A percentile compares a stretch with the other conserved stretches of the same genome.
phyloP scores from a whole-genome alignment of 1,140 invertebrate species.

The Pseudomyrmex sp. region DNA sequence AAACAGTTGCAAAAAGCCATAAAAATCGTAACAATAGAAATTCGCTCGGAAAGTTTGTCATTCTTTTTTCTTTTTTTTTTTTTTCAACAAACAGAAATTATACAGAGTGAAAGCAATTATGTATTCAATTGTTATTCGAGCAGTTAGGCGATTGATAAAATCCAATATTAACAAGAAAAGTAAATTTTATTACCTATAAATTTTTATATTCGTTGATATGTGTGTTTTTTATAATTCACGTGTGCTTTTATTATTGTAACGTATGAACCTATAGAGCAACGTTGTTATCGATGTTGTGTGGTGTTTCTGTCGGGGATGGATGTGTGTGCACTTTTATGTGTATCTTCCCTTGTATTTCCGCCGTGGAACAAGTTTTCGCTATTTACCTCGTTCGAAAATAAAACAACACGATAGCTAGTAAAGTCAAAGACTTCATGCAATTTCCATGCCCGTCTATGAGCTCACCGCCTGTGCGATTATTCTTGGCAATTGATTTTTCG shows the following conservation, averaged over 20 bases:
- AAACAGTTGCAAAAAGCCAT: background rate
- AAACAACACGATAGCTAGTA: conserved; percentile 16
- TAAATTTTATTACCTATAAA: background rate
- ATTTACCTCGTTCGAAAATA: conserved; percentile 22
- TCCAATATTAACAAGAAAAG: background rate
- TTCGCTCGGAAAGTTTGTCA: background rate
- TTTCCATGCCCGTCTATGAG: conserved; percentile 23
- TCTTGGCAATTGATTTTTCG: conserved; percentile 27
- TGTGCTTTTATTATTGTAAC: background rate
- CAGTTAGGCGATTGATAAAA: background rate
- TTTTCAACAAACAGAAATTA: background rate
- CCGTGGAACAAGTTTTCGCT: conserved; percentile 13
- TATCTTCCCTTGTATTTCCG: background rate
- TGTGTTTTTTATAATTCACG: background rate
- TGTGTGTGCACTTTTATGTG: conserved; percentile 1
- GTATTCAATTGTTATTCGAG: background rate
- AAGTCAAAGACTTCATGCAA: conserved; percentile 31
- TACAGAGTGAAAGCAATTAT: background rate
- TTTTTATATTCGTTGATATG: too few relatives aligned
- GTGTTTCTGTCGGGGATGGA: background rate
- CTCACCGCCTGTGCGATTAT: background rate
- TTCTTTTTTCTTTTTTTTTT: too few relatives aligned
- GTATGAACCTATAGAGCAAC: background rate
- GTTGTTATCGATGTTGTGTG: background rate
- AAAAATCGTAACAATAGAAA: background rate